Conservation (phyloP, 2,888 invertebrate genomes). For the Scelioninae gen. 2 region DNA sequence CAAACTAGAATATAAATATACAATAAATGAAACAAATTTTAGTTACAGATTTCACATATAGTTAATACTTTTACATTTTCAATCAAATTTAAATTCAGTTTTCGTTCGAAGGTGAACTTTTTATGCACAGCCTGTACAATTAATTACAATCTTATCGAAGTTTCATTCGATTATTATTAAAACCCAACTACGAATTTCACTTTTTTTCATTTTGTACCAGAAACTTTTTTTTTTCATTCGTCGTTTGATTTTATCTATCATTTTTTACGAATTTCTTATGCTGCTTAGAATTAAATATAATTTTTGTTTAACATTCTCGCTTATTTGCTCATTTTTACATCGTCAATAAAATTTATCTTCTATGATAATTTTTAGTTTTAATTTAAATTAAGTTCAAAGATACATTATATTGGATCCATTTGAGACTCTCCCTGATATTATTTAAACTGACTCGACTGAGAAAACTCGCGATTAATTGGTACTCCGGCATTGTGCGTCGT, state of each 20-base stretch:
- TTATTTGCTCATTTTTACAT: neutral
- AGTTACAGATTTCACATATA: neutral
- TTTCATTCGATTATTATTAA: neutral
- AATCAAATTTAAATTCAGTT: neutral
- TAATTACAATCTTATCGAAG: neutral
- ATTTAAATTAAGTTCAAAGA: slow-evolving; percentile 21
- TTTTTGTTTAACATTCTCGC: neutral
- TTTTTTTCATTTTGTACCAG: neutral
- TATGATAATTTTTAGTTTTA: neutral
- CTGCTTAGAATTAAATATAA: neutral
- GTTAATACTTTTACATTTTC: neutral
- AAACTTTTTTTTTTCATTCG: neutral
- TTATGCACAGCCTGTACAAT: neutral
- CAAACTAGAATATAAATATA: too few species aligned
- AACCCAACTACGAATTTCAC: neutral
- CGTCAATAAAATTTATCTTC: too few species aligned
- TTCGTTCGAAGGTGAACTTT: neutral
- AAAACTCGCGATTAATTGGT: slow-evolving; percentile 83
- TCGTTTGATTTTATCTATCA: neutral
- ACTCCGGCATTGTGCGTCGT: slow-evolving; percentile 83
- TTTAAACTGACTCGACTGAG: slow-evolving; percentile 80
- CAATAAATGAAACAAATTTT: too few species aligned
- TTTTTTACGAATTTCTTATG: neutral
- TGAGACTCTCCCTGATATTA: slow-evolving; percentile 79
- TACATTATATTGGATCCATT: slow-evolving; percentile 79